phyloP scores from a whole-genome alignment of 2,888 invertebrate species.

The Cybosia mesomella region DNA sequence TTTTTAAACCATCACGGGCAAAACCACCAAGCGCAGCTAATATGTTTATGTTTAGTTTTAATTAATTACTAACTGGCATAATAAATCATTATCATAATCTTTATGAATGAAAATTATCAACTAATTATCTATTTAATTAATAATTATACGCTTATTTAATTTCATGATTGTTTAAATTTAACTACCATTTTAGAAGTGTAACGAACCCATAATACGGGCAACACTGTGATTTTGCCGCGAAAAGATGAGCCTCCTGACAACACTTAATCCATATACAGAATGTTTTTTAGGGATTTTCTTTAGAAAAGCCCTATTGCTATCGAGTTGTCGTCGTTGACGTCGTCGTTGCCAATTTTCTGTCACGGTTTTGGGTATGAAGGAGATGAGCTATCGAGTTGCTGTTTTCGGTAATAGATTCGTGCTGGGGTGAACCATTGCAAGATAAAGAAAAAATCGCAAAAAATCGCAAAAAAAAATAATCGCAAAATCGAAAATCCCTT shows the following conservation, averaged over 20 bases:
- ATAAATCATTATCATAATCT: background rate
- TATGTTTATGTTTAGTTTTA: background rate
- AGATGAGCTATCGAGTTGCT: no score
- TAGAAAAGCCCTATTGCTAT: no score
- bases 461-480: no score
- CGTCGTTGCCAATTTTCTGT: no score
- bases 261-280: background rate
- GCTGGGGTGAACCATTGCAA: no score
- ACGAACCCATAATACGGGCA: background rate
- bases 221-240: background rate
- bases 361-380: no score
- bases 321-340: no score
- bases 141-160: slow-evolving; percentile 1
- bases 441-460: no score
- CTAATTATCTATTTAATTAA: background rate
- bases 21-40: background rate
- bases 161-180: background rate
- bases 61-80: background rate
- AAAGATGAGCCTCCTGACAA: background rate
- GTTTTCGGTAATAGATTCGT: no score
- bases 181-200: slow-evolving; percentile 4
- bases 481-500: no score
- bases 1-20: background rate
- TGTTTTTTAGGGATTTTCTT: no score
- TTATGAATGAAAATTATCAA: background rate